phyloP scores from a whole-genome alignment of 2,888 invertebrate species.

The Philhelius pedissequus region DNA sequence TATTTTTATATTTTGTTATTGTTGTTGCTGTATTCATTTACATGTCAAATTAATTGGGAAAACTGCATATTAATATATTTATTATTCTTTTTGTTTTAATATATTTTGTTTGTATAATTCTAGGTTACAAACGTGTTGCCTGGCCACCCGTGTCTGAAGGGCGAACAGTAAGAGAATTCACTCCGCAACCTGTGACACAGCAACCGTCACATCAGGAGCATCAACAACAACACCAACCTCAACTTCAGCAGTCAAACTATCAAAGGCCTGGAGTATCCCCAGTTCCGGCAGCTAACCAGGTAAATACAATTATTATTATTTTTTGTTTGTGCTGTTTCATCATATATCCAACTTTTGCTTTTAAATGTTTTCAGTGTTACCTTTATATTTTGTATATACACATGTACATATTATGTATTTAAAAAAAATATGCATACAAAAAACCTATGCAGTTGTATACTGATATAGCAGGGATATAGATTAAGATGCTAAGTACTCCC shows the following conservation, averaged over 20 bases:
- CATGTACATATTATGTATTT: background rate
- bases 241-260: conserved; percentile 61
- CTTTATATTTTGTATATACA: background rate
- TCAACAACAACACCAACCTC: conserved; percentile 64
- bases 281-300: conserved; percentile 74
- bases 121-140: conserved; percentile 91
- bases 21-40: background rate
- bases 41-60: conserved; percentile 63
- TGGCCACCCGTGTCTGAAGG: conserved; percentile 90
- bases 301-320: conserved; percentile 69
- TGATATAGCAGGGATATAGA: conserved; percentile 4
- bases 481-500: conserved; percentile 48
- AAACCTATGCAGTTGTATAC: conserved; percentile 13
- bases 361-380: conserved; percentile 41
- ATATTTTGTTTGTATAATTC: too few species aligned
- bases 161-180: conserved; percentile 82
- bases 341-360: conserved; percentile 49
- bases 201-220: conserved; percentile 70
- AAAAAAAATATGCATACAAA: background rate
- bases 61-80: conserved; percentile 51
- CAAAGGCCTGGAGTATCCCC: conserved; percentile 69
- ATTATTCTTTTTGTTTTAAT: background rate
- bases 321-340: background rate
- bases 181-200: conserved; percentile 76
- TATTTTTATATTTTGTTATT: background rate